Conservation (phyloP, 2,113 vertebrate species). For the Aspiorhynchus laticeps region DNA sequence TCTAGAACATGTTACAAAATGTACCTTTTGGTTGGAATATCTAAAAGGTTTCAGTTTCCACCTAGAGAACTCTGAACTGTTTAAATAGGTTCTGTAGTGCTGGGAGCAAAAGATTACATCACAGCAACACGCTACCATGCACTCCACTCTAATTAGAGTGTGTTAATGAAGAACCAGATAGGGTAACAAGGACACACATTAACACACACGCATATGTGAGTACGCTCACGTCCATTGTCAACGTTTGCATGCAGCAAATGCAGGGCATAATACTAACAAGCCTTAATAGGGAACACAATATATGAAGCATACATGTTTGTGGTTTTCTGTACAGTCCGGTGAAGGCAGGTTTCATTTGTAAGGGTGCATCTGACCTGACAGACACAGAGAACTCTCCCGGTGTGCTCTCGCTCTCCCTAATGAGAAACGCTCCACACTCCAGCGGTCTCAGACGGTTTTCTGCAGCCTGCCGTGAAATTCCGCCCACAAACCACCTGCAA, state of each 20-base stretch:
- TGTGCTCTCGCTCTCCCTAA: slow-evolving; percentile 91
- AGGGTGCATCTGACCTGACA: slow-evolving; percentile 81
- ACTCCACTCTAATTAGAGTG: slow-evolving; percentile 48
- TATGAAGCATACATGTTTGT: slow-evolving; percentile 13
- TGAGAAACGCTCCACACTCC: slow-evolving; percentile 86
- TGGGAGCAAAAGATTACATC: slow-evolving; percentile 43
- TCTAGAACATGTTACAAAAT: background rate
- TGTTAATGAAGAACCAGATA: slow-evolving; percentile 47
- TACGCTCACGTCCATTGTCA: background rate
- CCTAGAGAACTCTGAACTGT: slow-evolving; percentile 6
- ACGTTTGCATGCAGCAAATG: background rate
- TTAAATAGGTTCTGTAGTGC: slow-evolving; percentile 40
- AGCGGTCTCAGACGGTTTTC: slow-evolving; percentile 82
- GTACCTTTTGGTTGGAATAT: background rate
- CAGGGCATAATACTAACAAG: slow-evolving; percentile 3
- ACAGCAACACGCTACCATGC: slow-evolving; percentile 33
- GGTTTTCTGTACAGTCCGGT: slow-evolving; percentile 6
- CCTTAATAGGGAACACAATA: background rate
- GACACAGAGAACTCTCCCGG: slow-evolving; percentile 94
- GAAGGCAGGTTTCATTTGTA: slow-evolving; percentile 12
- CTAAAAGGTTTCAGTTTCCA: slow-evolving; percentile 18
- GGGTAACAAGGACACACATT: slow-evolving; percentile 34
- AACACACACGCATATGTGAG: slow-evolving; percentile 24
- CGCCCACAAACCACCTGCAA: slow-evolving; percentile 88
- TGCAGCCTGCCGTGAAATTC: slow-evolving; percentile 85